Evolutionary conservation across 2,113 vertebrate species (phyloP).

Genomic region (Capreolus pygargus): DNA sequence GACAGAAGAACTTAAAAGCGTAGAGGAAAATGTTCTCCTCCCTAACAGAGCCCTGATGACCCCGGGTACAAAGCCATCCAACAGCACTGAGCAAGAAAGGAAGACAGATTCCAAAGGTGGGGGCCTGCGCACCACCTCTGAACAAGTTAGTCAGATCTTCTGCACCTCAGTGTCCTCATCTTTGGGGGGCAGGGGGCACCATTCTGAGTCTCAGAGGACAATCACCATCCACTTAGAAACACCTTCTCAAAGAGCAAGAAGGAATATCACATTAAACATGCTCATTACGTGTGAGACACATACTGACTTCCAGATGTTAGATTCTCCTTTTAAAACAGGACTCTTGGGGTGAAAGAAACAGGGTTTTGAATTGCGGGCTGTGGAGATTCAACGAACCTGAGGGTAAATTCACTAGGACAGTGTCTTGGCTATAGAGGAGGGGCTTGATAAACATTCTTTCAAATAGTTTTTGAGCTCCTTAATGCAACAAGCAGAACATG

Average conservation of each 20-base stretch:
- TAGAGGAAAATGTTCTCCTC: not conserved
- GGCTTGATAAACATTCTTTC: not conserved
- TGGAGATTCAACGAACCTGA: not conserved
- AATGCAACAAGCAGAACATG: not conserved
- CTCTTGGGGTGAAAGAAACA: not conserved
- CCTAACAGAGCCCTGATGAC: accelerated
- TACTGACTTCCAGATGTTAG: not conserved
- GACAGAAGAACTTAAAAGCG: not conserved
- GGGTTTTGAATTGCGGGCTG: not conserved
- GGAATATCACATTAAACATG: not conserved
- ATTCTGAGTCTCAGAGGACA: not conserved
- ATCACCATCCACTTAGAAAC: not conserved
- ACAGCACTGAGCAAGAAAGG: not conserved
- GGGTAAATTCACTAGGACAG: not conserved
- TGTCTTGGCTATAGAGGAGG: not conserved
- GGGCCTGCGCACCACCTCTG: too few species aligned
- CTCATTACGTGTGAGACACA: not conserved
- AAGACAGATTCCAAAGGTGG: not conserved
- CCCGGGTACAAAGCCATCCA: accelerated
- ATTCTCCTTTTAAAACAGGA: not conserved
- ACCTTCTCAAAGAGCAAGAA: not conserved
- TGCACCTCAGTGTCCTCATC: not conserved
- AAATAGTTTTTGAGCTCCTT: not conserved
- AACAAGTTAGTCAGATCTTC: not conserved
- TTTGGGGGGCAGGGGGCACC: too few species aligned